A percentile compares a stretch with the other conserved stretches of the same genome.
Evolutionary conservation across 2,113 vertebrate genomes (phyloP).

Genomic region (Mustela lutreola): DNA sequence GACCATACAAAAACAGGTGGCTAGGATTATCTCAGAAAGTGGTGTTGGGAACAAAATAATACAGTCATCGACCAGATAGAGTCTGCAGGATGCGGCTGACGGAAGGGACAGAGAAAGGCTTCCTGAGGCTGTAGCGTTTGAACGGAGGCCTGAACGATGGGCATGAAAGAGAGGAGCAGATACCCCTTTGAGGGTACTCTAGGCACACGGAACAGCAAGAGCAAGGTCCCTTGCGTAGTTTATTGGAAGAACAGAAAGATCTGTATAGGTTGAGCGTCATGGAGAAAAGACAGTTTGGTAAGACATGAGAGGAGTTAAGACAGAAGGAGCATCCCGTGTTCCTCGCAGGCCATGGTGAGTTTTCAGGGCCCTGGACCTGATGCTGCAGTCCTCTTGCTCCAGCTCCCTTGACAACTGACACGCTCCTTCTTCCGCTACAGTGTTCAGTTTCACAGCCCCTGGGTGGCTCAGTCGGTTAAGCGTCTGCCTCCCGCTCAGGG

Average conservation of each 20-base stretch:
- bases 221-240: neutral
- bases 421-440: neutral
- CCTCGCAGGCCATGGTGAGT: neutral
- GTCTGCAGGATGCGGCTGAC: neutral
- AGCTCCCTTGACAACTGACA: too few relatives aligned
- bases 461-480: neutral
- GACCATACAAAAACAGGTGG: neutral
- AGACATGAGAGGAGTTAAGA: neutral
- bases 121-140: neutral
- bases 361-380: neutral
- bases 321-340: neutral
- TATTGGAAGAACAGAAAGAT: neutral
- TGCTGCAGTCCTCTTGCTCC: too few relatives aligned
- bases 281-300: neutral
- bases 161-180: neutral
- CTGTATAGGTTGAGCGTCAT: neutral
- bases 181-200: neutral
- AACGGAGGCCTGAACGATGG: neutral
- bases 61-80: neutral
- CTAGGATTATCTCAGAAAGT: neutral
- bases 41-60: neutral
- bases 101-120: neutral
- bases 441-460: neutral
- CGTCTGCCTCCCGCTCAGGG: neutral
- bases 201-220: neutral